Percentiles rank a stretch among this genome's conserved stretches.
Conservation (phyloP, 2,888 invertebrate species). For the Therioaphis trifolii region DNA sequence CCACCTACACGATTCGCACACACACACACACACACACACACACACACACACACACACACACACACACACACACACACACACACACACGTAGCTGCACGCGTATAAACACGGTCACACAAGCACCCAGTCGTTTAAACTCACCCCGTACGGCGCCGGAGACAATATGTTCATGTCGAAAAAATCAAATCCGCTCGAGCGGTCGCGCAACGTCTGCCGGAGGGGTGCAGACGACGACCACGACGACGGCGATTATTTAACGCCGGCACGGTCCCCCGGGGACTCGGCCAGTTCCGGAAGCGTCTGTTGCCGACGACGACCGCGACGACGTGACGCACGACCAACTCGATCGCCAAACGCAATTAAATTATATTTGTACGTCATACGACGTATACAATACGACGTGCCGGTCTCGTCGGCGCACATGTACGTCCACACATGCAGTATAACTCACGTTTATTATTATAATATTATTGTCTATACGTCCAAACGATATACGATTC, state of each 20-base stretch:
- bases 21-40: no score
- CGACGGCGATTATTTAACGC: neutral
- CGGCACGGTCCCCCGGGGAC: neutral
- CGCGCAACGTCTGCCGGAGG: neutral
- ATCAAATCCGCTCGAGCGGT: neutral
- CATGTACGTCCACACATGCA: no score
- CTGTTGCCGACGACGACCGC: neutral
- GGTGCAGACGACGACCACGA: no score
- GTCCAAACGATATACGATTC: no score
- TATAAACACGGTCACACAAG: no score
- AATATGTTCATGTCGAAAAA: conserved; percentile 7
- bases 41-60: no score
- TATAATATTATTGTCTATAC: neutral
- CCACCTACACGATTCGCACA: no score
- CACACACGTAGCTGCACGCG: no score
- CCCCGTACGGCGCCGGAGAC: neutral
- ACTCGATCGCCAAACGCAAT: neutral
- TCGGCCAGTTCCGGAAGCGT: neutral
- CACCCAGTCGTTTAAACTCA: neutral
- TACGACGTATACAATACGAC: no score
- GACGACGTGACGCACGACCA: neutral
- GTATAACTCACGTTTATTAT: no score
- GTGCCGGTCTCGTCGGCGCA: no score
- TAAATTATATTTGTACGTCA: neutral
- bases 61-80: neutral